Conservation (phyloP, 2,888 invertebrate species). For the Phaonia tiefii region DNA sequence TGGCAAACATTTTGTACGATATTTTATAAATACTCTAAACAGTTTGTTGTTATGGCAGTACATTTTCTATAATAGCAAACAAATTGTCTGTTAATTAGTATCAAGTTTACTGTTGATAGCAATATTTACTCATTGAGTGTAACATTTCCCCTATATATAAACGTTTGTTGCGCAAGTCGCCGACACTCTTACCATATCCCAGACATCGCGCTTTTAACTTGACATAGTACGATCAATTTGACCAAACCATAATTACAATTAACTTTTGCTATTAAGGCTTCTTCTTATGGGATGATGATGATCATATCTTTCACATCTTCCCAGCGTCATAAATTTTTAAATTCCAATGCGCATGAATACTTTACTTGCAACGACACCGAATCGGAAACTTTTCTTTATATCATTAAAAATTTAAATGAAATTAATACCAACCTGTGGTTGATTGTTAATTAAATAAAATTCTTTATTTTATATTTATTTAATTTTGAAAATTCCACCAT, state of each 20-base stretch:
- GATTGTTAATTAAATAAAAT: constrained; percentile 51
- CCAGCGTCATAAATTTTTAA: constrained; percentile 25
- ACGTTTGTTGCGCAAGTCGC: too few species aligned
- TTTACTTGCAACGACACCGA: background rate
- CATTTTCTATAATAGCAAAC: too few species aligned
- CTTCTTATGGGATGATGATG: background rate
- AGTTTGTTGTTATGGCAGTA: too few species aligned
- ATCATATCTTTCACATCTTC: background rate
- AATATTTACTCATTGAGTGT: too few species aligned
- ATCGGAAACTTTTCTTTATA: constrained; percentile 59
- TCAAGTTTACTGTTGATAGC: too few species aligned
- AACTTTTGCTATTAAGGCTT: background rate
- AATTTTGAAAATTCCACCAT: constrained; percentile 32
- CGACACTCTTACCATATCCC: too few species aligned
- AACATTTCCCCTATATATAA: too few species aligned
- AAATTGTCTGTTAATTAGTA: too few species aligned
- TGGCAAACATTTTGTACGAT: too few species aligned
- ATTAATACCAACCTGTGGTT: constrained; percentile 37
- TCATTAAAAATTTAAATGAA: constrained; percentile 64
- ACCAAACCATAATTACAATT: constrained; percentile 5
- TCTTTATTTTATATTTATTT: constrained; percentile 45
- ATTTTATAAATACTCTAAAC: too few species aligned
- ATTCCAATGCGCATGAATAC: background rate
- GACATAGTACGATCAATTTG: too few species aligned
- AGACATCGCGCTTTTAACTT: too few species aligned